Conservation (phyloP, 2,888 invertebrate genomes). For the Mimachlamys varia region DNA sequence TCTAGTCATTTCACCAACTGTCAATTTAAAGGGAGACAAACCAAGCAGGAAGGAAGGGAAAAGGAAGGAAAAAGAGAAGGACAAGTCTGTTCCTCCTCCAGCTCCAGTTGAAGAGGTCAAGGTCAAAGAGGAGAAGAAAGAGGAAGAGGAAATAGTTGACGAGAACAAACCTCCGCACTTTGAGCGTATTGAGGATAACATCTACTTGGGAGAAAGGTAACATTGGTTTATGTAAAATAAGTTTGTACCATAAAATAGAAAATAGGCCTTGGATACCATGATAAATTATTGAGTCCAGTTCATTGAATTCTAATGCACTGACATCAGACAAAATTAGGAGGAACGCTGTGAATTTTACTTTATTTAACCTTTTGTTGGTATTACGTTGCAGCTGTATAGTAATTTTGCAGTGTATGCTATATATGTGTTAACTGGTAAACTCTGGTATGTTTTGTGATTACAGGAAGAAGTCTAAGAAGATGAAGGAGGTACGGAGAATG, state of each 20-base stretch:
- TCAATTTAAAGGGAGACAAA: constrained; percentile 28
- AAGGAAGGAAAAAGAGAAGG: constrained; percentile 43
- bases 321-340: no score
- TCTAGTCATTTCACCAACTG: constrained; percentile 42
- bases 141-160: constrained; percentile 51
- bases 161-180: constrained; percentile 88
- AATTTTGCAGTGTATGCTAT: no score
- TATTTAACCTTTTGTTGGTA: no score
- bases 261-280: no score
- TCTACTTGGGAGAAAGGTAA: constrained; percentile 91
- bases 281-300: no score
- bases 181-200: constrained; percentile 91
- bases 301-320: no score
- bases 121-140: constrained; percentile 44
- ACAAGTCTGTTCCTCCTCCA: constrained; percentile 42
- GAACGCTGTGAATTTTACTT: no score
- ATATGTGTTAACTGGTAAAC: no score
- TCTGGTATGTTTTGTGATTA: not conserved
- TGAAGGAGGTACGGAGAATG: constrained; percentile 96
- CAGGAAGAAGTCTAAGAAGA: constrained; percentile 85
- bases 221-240: constrained; percentile 47
- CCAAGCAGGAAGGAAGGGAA: constrained; percentile 37
- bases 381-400: no score
- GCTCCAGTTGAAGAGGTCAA: constrained; percentile 43
- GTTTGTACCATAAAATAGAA: no score